Evolutionary conservation across 2,888 invertebrate genomes (phyloP).

Genomic region (Ophion costatus): DNA sequence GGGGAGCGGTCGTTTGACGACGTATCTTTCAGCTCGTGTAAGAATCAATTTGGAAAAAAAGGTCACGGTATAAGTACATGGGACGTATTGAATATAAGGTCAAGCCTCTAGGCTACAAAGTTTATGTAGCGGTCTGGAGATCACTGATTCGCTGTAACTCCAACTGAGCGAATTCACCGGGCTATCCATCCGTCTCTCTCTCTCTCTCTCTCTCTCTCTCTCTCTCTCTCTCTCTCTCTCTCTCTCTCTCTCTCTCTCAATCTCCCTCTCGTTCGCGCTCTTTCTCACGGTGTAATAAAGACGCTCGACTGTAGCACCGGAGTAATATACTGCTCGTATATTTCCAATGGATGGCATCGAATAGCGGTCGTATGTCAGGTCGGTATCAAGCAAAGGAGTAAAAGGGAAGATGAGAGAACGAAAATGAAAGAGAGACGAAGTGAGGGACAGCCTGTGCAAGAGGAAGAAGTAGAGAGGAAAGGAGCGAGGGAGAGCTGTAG

Average conservation of each 20-base stretch:
- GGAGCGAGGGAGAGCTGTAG: constrained; percentile 26
- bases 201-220: constrained; percentile 18
- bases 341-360: constrained; percentile 64
- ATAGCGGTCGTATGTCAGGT: constrained; percentile 63
- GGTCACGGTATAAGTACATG: neutral
- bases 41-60: neutral
- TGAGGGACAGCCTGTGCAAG: constrained; percentile 10
- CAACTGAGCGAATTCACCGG: constrained; percentile 45
- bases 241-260: constrained; percentile 28
- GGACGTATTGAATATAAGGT: constrained; percentile 32
- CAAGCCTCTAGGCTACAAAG: constrained; percentile 31
- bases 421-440: constrained; percentile 36
- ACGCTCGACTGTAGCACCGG: constrained; percentile 39
- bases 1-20: too few relatives aligned
- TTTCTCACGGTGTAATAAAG: constrained; percentile 59
- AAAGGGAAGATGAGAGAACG: constrained; percentile 36
- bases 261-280: constrained; percentile 34
- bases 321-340: constrained; percentile 65
- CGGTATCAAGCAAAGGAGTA: constrained; percentile 49
- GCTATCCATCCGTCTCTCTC: constrained; percentile 31
- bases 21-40: neutral
- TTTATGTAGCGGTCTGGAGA: constrained; percentile 41
- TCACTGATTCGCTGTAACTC: constrained; percentile 54
- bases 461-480: constrained; percentile 17
- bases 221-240: constrained; percentile 41